Percentiles rank a stretch among this genome's conserved stretches.
Conservation (phyloP, 2,888 invertebrate species). For the Pseudococcus viburni region DNA sequence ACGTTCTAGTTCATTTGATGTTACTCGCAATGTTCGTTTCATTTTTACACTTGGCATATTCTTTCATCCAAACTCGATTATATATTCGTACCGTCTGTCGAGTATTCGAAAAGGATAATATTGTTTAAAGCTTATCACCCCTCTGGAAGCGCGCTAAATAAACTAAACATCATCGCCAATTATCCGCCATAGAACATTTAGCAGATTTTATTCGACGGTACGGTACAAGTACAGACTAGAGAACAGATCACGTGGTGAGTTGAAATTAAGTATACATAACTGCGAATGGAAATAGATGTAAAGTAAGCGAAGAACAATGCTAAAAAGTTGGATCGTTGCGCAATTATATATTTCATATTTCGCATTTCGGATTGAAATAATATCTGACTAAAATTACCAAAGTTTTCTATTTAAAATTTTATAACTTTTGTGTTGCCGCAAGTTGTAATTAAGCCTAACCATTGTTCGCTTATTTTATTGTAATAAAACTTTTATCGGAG, state of each 20-base stretch:
- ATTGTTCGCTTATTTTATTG: conserved; percentile 55
- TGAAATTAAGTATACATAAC: conserved; percentile 9
- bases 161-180: conserved; percentile 42
- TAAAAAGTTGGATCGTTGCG: conserved; percentile 22
- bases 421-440: conserved; percentile 12
- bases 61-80: background rate
- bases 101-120: conserved; percentile 13
- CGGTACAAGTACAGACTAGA: background rate
- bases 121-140: background rate
- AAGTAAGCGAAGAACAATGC: conserved; percentile 3
- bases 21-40: background rate
- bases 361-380: conserved; percentile 24
- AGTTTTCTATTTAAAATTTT: conserved; percentile 55
- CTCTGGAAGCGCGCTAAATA: background rate
- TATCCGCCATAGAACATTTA: conserved; percentile 10
- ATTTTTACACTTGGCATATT: background rate
- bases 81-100: conserved; percentile 1
- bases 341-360: conserved; percentile 50
- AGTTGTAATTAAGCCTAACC: conserved; percentile 52
- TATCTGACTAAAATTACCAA: conserved; percentile 40
- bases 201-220: conserved; percentile 23
- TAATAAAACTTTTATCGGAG: conserved; percentile 57
- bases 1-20: background rate
- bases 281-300: background rate
- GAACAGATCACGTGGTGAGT: background rate